Conservation (phyloP, 2,888 invertebrate genomes). For the Nematopogon swammerdamellus region DNA sequence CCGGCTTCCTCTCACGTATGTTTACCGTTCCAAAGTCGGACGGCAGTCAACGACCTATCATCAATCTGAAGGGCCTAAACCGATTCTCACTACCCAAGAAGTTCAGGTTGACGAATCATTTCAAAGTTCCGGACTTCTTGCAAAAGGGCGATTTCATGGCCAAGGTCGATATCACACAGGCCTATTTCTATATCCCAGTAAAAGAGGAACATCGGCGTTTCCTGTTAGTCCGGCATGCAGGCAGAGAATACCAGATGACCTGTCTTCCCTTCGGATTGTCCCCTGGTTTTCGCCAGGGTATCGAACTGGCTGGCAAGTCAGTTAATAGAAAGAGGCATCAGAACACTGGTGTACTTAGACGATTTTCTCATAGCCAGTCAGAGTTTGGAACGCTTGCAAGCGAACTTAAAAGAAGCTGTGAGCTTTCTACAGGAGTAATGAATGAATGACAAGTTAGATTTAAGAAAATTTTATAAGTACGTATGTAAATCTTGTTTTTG, state of each 20-base stretch:
- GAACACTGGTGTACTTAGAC: constrained; percentile 17
- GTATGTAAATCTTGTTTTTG: no score
- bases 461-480: no score
- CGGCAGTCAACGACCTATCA: not conserved
- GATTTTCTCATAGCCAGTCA: constrained; percentile 11
- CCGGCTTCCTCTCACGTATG: not conserved
- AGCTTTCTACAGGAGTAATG: not conserved
- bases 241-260: constrained; percentile 6
- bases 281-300: constrained; percentile 12
- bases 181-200: not conserved
- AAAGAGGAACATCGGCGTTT: constrained; percentile 10
- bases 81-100: not conserved
- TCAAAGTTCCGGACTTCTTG: not conserved
- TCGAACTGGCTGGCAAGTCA: constrained; percentile 14
- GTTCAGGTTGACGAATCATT: not conserved
- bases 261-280: constrained; percentile 16
- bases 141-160: not conserved
- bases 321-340: constrained; percentile 10
- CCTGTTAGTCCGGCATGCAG: constrained; percentile 7
- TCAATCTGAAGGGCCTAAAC: not conserved
- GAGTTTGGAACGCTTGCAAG: not conserved
- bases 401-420: not conserved
- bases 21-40: not conserved
- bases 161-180: not conserved
- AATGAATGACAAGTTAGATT: no score